Evolutionary conservation across 2,113 vertebrate species (phyloP).

Genomic region (Corythornis madagascariensis): DNA sequence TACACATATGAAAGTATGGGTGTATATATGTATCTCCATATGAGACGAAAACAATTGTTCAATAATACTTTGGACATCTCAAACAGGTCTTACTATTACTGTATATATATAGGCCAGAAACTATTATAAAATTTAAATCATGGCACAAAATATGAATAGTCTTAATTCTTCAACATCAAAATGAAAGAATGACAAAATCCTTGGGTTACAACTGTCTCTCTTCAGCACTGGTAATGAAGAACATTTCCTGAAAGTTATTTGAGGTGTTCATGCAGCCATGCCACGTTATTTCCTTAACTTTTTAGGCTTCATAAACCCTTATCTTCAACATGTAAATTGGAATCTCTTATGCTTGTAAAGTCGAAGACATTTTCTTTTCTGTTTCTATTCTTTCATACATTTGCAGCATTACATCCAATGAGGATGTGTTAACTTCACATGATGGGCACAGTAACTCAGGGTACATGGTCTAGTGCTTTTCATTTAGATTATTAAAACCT

Average conservation of each 20-base stretch:
- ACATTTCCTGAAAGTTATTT: conserved; percentile 2
- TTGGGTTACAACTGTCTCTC: not conserved
- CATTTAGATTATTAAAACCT: not conserved
- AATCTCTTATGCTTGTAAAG: conserved; percentile 7
- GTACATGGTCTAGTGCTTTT: not conserved
- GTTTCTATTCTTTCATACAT: conserved; percentile 6
- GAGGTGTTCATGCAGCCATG: not conserved
- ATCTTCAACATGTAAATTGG: not conserved
- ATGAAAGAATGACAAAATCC: not conserved
- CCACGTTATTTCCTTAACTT: conserved; percentile 20
- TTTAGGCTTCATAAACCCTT: conserved; percentile 31
- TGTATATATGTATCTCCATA: not conserved
- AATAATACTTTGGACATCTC: not conserved
- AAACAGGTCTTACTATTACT: not conserved
- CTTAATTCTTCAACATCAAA: not conserved
- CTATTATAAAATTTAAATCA: not conserved
- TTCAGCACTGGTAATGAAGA: not conserved
- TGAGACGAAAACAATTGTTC: not conserved
- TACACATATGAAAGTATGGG: not conserved
- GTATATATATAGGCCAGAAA: not conserved
- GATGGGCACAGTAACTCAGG: not conserved
- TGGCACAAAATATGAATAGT: not conserved
- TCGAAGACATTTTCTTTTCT: not conserved
- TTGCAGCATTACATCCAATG: not conserved
- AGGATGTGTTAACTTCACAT: not conserved